A percentile compares a stretch with the other conserved stretches of the same genome.
phyloP scores from a whole-genome alignment of 2,113 vertebrate genomes.

The Labeo catla region DNA sequence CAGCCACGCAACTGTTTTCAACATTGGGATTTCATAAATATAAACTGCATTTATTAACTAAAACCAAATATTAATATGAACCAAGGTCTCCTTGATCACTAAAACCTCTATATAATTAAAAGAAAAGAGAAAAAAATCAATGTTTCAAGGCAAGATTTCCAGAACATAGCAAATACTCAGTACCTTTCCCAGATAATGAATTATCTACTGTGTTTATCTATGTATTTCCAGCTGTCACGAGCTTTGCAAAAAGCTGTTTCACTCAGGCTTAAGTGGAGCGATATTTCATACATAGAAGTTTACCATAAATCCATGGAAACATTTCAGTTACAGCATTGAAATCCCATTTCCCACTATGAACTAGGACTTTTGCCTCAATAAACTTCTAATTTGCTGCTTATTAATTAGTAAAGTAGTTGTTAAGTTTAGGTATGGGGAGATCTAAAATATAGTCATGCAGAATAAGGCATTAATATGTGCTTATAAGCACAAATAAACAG shows the following conservation, averaged over 20 bases:
- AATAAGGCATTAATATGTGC: too few relatives aligned
- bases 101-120: too few relatives aligned
- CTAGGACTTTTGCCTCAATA: too few relatives aligned
- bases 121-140: background rate
- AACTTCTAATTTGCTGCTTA: too few relatives aligned
- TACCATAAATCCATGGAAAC: background rate
- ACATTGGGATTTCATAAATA: too few relatives aligned
- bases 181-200: background rate
- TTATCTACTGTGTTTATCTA: background rate
- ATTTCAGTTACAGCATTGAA: background rate
- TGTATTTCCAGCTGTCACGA: conserved; percentile 13
- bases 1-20: background rate
- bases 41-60: too few relatives aligned
- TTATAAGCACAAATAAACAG: too few relatives aligned
- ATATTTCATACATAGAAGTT: conserved; percentile 21
- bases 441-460: too few relatives aligned
- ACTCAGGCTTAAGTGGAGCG: background rate
- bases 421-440: too few relatives aligned
- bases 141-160: background rate
- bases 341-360: background rate
- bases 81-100: too few relatives aligned
- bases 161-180: background rate
- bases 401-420: too few relatives aligned
- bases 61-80: too few relatives aligned
- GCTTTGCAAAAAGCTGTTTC: conserved; percentile 21